Percentiles rank a stretch among this genome's conserved stretches.
Conservation (phyloP, 2,888 invertebrate genomes). For the Heliconius aoede region DNA sequence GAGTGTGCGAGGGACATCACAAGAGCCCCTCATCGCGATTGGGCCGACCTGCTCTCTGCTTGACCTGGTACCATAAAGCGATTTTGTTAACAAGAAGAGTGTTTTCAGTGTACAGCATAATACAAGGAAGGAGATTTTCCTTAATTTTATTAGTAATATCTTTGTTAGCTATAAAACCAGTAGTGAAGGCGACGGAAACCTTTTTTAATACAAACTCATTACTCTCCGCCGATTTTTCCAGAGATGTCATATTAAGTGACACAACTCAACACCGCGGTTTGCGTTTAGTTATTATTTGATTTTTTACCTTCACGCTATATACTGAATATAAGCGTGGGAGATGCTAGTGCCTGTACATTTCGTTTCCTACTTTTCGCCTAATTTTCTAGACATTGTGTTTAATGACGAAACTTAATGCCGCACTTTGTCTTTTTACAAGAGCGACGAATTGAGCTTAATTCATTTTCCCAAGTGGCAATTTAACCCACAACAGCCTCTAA, state of each 20-base stretch:
- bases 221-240: too few species aligned
- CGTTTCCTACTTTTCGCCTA: not conserved
- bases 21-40: slow-evolving; percentile 54
- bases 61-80: slow-evolving; percentile 35
- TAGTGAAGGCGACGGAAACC: too few species aligned
- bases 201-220: too few species aligned
- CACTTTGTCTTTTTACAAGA: too few species aligned
- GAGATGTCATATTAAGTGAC: too few species aligned
- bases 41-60: slow-evolving; percentile 45
- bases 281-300: not conserved
- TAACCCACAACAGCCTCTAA: too few species aligned
- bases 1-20: slow-evolving; percentile 57
- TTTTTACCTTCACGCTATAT: not conserved
- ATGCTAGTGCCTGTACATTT: not conserved
- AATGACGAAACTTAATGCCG: not conserved
- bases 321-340: not conserved
- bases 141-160: not conserved
- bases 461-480: too few species aligned
- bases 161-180: not conserved
- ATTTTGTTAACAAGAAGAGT: slow-evolving; percentile 29
- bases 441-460: too few species aligned
- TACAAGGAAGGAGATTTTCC: slow-evolving; percentile 12
- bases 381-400: not conserved
- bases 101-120: slow-evolving; percentile 9
- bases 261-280: too few species aligned